These are phyloP conservation scores for Epinotia brunnichana DNA, from an alignment of 2,888 invertebrate genomes.

Conservation along the genomic window DNA sequence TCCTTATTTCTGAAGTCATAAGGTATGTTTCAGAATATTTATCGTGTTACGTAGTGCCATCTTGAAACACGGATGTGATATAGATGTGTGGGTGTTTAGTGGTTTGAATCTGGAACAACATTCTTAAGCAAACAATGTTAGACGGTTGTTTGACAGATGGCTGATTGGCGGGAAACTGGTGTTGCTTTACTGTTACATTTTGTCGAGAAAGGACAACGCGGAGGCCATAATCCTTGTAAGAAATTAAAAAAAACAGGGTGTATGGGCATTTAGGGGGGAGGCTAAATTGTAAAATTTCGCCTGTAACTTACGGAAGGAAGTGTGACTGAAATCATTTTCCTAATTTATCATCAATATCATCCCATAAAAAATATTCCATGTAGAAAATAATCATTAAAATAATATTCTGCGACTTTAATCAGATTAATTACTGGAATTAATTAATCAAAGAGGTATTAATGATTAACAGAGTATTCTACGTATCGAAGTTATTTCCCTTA, in stretches of 20 bases:
- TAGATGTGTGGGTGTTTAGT: conserved; percentile 40
- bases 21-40: neutral
- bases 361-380: too few relatives aligned
- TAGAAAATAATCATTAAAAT: too few relatives aligned
- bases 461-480: too few relatives aligned
- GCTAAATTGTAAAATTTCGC: neutral
- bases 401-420: too few relatives aligned
- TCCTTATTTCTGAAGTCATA: conserved; percentile 3
- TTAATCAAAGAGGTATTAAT: too few relatives aligned
- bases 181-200: neutral
- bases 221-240: neutral
- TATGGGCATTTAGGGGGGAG: too few relatives aligned
- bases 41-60: conserved; percentile 21
- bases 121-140: conserved; percentile 40
- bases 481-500: too few relatives aligned
- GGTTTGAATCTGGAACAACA: conserved; percentile 27
- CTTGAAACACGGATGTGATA: conserved; percentile 33
- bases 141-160: conserved; percentile 23
- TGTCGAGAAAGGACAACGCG: neutral
- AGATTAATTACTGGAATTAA: too few relatives aligned
- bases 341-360: too few relatives aligned
- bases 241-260: neutral
- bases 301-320: too few relatives aligned
- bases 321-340: too few relatives aligned
- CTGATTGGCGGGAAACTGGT: conserved; percentile 6